Evolutionary conservation across 2,888 invertebrate genomes (phyloP), one percentile per base, ranked within the genome.

Genomic region (Nephrocerus scutellatus): DNA sequence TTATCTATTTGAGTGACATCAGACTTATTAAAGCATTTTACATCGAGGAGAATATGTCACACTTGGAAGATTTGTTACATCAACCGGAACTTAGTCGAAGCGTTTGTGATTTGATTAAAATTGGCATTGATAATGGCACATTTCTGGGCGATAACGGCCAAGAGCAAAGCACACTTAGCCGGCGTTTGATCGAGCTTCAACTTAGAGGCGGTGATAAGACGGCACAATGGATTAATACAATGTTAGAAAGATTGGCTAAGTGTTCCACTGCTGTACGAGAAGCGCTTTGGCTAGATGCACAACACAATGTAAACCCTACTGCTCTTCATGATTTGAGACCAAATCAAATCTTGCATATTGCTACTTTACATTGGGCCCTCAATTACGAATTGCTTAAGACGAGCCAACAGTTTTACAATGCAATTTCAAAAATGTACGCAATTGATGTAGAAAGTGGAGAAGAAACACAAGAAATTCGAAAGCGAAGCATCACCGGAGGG

Each of bases 81-180:
- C 55, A 61, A 28, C 63, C 67, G 5, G 57, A 57, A 21, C 39
- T 68, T 15, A 57, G 61, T 22, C 54, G 60, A n/a, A 54, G 54
- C 14, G 57, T 63, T 4, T 66, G 66, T 44, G 62, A 63, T 55
- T 54, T 69, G 20, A 60, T 68, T 25, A 64, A 63, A 42, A 66
- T 67, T 36, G 68, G 66, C 46, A 59, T 68, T 25, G 62, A 65
- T 30, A 65, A 66, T 39, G 55, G 57, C 15, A 57, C 61, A 30
- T 60, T 59, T 46, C 50, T 66, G 25, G 66, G 62, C 12, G 63
- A 66, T 30, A 62, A 57, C 22, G 48, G 41, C 16, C 55, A 55
- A 26, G 60, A 66, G 29, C 63, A 66, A 50, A 41, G 48, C 2
- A 43, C 47, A 0, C 32, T 67, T 15, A 60, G 58, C 41, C 50